Conservation (phyloP, 2,113 vertebrate species). For the Ochotona curzoniae region DNA sequence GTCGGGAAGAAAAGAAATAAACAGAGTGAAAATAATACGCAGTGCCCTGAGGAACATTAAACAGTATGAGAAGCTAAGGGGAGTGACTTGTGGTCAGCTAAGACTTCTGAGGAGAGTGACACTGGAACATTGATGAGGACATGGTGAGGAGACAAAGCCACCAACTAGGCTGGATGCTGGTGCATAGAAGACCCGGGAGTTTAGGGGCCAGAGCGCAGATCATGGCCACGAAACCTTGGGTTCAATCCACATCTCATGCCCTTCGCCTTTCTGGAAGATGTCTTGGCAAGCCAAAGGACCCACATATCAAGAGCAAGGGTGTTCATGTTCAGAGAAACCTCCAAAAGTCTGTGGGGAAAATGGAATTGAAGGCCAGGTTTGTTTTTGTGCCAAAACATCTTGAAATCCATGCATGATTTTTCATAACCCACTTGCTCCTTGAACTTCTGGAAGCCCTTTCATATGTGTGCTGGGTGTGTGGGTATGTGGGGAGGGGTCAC, state of each 20-base stretch:
- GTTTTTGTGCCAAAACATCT: too few relatives aligned
- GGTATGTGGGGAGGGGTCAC: not conserved
- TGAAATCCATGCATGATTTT: too few relatives aligned
- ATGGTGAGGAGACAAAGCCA: not conserved
- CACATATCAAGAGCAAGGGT: not conserved
- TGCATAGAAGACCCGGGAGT: not conserved
- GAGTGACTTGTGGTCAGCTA: not conserved
- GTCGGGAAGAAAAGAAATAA: not conserved
- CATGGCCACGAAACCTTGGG: not conserved
- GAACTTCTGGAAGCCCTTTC: too few relatives aligned
- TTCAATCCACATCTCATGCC: not conserved
- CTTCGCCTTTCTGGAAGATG: not conserved
- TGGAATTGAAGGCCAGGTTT: too few relatives aligned
- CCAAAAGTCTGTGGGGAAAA: too few relatives aligned
- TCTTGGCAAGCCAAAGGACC: not conserved
- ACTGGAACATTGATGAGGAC: not conserved
- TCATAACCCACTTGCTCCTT: too few relatives aligned
- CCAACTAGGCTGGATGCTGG: not conserved
- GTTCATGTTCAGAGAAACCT: not conserved
- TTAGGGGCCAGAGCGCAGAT: not conserved
- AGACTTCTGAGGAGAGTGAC: slow-evolving; percentile 38
- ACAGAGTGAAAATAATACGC: not conserved
- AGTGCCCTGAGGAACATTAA: not conserved
- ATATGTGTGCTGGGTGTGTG: not conserved
- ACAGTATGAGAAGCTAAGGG: not conserved